These are phyloP conservation scores for Cottus gobio DNA, from an alignment of 2,113 vertebrate species.

Conservation along the genomic window DNA sequence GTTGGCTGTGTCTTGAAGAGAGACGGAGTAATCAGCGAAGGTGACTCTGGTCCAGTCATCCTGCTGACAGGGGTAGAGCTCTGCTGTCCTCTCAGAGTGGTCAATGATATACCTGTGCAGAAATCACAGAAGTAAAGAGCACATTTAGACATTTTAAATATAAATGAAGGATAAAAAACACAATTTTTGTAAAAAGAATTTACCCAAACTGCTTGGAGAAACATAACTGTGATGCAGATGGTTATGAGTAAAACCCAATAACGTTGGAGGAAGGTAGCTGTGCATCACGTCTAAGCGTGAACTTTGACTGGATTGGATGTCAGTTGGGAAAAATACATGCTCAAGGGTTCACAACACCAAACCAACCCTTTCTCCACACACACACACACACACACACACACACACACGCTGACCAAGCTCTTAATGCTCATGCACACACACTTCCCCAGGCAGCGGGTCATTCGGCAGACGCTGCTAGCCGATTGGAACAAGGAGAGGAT, in stretches of 20 bases:
- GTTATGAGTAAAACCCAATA: neutral
- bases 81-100: constrained; percentile 74
- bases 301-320: constrained; percentile 37
- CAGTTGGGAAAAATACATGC: constrained; percentile 41
- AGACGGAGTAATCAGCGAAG: constrained; percentile 86
- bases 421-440: constrained; percentile 38
- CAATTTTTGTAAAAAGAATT: neutral
- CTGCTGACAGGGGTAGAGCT: constrained; percentile 85
- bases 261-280: neutral
- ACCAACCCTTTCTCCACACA: constrained; percentile 24
- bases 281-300: constrained; percentile 16
- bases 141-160: neutral
- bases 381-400: constrained; percentile 25
- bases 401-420: constrained; percentile 38
- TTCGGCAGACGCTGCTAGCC: constrained; percentile 69
- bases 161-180: constrained; percentile 1
- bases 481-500: constrained; percentile 75
- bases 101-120: constrained; percentile 87
- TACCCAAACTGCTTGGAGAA: neutral
- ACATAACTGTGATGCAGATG: neutral
- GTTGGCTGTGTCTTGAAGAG: constrained; percentile 80
- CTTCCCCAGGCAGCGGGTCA: constrained; percentile 76
- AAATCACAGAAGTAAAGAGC: constrained; percentile 16
- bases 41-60: constrained; percentile 87
- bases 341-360: constrained; percentile 27